Base-by-base conservation (phyloP, 2,797 vertebrate species). In the Clamator glandarius region DNA sequence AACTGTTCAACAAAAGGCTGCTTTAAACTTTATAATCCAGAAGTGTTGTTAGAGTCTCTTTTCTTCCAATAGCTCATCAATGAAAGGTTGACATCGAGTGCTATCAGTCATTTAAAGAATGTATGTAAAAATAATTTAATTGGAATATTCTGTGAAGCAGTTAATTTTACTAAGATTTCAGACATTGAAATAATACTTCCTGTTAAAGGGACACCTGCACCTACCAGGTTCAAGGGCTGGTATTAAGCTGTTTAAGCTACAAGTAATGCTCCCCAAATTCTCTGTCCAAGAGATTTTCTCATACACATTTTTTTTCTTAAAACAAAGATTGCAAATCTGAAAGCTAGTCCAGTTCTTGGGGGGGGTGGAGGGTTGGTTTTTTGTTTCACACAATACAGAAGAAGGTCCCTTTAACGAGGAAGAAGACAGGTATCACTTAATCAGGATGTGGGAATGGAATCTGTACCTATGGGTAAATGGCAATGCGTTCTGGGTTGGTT, bases 391-490 rank as follows among this genome's bases (percentile, higher is more conserved):
- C 25, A 72, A 36, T 10, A 86, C 42, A 42, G 41, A 64, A 94
- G 84, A 68, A 93, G 62, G 84, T 92, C 95, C 84, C 90, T 94
- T 96, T 96, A 96, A 89, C 66, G 3, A 91, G 59, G 68, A 93
- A 93, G 66, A 20, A 93, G 52, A 90, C 20, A 73, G 55, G 90
- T 70, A 84, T 97, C 92, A 98, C 78, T 97, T 96, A 97, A 97
- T 97, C 91, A 97, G 93, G 95, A 98, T 95, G 91, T 92, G 92
- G 74, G 95, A 95, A 97, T 97, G 98, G 95, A 97, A 98, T 95
- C 81, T 96, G 97, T 98, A 99, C 99, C 99, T 99, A 98, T 99
- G 99, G 96, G 98, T 98, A 97, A 99, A 99, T 94, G 99, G 98
- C 97, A 99, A 98, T 76, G 99, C 98, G 72, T 99, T 99, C 98